These are phyloP conservation scores for Tachyglossus aculeatus DNA, from an alignment of 2,797 vertebrate species.

Conservation along the genomic window DNA sequence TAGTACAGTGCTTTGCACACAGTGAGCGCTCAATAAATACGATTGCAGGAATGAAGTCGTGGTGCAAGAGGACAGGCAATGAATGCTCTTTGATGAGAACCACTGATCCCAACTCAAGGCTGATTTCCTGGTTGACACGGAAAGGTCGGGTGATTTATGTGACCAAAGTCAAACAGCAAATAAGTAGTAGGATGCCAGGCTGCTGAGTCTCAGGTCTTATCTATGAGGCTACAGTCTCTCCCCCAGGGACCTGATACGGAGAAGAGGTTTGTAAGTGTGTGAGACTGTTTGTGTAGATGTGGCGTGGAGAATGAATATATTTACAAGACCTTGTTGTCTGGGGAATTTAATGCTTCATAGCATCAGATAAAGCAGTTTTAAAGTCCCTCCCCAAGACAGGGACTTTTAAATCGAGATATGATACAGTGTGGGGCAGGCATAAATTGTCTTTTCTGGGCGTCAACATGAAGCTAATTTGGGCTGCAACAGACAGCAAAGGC, in stretches of 20 bases:
- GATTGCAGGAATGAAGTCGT: too few species aligned
- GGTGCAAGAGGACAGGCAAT: too few species aligned
- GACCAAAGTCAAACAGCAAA: neutral
- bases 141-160: conserved; percentile 34
- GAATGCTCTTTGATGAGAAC: conserved; percentile 9
- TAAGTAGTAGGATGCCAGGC: too few species aligned
- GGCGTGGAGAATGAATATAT: conserved; percentile 26
- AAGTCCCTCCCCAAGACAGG: conserved; percentile 37
- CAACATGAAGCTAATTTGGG: conserved; percentile 16
- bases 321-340: conserved; percentile 10
- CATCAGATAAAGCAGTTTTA: conserved; percentile 39
- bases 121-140: conserved; percentile 29
- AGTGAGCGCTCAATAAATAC: too few species aligned
- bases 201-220: neutral
- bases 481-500: conserved; percentile 45
- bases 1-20: too few species aligned
- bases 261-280: conserved; percentile 33
- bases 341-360: conserved; percentile 15
- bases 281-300: too few species aligned
- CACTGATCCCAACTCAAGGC: conserved; percentile 9
- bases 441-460: conserved; percentile 43
- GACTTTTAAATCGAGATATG: conserved; percentile 54
- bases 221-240: conserved; percentile 6
- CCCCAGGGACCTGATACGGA: neutral
- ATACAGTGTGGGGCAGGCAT: conserved; percentile 26